Percentiles rank a stretch among this genome's conserved stretches.
Conservation (phyloP, 2,797 vertebrate genomes). For the Podarcis siculus region DNA sequence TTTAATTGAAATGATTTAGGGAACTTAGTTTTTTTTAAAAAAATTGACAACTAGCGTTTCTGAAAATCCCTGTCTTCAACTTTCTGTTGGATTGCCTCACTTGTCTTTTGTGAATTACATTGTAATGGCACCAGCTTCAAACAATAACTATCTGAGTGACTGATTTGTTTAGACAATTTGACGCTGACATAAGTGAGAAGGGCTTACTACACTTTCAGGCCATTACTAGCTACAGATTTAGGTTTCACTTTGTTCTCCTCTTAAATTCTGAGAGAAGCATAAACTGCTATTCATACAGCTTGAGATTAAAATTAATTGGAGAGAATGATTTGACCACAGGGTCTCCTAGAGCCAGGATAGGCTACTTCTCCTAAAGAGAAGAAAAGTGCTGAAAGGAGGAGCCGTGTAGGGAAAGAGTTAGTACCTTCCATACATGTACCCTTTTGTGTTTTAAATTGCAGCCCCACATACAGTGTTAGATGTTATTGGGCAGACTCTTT, state of each 20-base stretch:
- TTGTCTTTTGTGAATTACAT: too few relatives aligned
- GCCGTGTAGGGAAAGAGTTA: too few relatives aligned
- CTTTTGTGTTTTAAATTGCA: neutral
- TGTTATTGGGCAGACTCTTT: neutral
- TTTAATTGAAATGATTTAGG: too few relatives aligned
- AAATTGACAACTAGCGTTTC: too few relatives aligned
- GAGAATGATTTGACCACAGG: neutral
- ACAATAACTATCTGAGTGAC: too few relatives aligned
- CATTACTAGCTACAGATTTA: conserved; percentile 1
- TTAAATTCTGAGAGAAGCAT: neutral
- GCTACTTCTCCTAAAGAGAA: neutral
- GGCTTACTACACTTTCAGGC: neutral
- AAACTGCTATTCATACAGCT: neutral
- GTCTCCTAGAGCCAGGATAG: neutral
- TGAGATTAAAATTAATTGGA: neutral
- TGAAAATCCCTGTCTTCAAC: too few relatives aligned
- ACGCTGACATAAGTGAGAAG: conserved; percentile 1
- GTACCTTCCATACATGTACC: too few relatives aligned
- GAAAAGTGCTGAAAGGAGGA: neutral
- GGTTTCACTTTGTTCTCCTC: neutral
- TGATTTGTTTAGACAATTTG: too few relatives aligned
- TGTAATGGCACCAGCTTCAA: too few relatives aligned
- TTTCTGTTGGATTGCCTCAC: too few relatives aligned
- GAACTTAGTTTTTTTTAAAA: too few relatives aligned
- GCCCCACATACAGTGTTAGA: neutral